Evolutionary conservation across 2,113 vertebrate genomes (phyloP).

Genomic region (Egretta garzetta): DNA sequence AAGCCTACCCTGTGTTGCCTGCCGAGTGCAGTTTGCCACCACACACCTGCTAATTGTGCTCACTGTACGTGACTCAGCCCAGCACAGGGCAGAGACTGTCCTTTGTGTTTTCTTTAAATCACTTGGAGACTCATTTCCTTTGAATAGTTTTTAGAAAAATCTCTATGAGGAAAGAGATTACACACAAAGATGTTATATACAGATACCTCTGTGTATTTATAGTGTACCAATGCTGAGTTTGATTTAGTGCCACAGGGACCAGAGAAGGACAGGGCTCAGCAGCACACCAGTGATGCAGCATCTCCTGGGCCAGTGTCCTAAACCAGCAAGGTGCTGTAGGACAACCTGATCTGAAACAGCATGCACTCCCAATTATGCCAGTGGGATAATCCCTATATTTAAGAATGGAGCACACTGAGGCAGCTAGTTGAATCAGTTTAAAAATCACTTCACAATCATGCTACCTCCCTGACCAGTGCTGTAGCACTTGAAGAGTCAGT

Average conservation of each 20-base stretch:
- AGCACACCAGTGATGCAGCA: not conserved
- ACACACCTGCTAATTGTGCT: not conserved
- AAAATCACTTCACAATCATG: not conserved
- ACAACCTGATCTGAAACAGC: not conserved
- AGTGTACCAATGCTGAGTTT: not conserved
- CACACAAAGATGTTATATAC: not conserved
- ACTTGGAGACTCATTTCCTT: not conserved
- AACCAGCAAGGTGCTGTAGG: not conserved
- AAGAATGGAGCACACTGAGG: not conserved
- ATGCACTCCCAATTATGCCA: not conserved
- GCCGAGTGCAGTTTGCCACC: not conserved
- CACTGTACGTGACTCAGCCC: not conserved
- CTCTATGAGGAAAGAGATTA: not conserved
- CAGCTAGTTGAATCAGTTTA: not conserved
- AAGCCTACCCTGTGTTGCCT: not conserved
- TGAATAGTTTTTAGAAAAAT: not conserved
- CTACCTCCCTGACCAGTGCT: not conserved
- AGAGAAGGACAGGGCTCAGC: not conserved
- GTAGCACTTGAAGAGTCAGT: not conserved
- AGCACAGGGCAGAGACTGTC: not conserved
- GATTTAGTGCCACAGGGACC: not conserved
- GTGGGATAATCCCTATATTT: not conserved
- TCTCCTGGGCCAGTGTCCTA: not conserved
- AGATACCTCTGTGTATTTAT: not conserved
- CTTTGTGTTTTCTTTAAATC: not conserved